Conservation (phyloP, 2,888 invertebrate species). For the Cremastinae sp. region DNA sequence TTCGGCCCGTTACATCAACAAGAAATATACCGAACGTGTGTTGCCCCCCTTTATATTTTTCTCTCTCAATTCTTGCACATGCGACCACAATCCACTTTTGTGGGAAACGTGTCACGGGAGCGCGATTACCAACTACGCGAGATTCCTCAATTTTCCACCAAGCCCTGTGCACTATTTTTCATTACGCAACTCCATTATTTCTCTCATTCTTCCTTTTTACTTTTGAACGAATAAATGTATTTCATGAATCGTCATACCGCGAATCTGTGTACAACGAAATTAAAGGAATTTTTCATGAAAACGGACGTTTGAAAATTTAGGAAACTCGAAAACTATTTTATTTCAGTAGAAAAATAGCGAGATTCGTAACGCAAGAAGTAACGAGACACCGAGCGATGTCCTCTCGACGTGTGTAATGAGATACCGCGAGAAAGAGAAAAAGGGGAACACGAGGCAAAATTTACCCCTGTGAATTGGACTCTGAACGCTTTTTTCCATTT, state of each 20-base stretch:
- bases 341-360: too few relatives aligned
- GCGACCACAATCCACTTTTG: constrained; percentile 23
- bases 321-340: too few relatives aligned
- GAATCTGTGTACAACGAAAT: constrained; percentile 12
- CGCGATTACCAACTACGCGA: background rate
- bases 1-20: constrained; percentile 24
- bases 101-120: constrained; percentile 45
- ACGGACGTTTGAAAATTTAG: background rate
- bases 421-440: constrained; percentile 33
- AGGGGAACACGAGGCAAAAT: constrained; percentile 11
- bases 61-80: constrained; percentile 2
- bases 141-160: constrained; percentile 35
- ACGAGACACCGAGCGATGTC: constrained; percentile 31
- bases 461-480: background rate
- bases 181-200: too few relatives aligned
- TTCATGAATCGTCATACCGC: too few relatives aligned
- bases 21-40: constrained; percentile 28
- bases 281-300: constrained; percentile 4
- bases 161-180: too few relatives aligned
- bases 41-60: constrained; percentile 24
- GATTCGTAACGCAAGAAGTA: constrained; percentile 53
- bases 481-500: too few relatives aligned
- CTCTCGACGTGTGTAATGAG: constrained; percentile 37
- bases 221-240: too few relatives aligned
- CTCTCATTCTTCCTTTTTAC: too few relatives aligned